Evolutionary conservation across 1,140 invertebrate species (phyloP).

Genomic region (Melanaphis sacchari): DNA sequence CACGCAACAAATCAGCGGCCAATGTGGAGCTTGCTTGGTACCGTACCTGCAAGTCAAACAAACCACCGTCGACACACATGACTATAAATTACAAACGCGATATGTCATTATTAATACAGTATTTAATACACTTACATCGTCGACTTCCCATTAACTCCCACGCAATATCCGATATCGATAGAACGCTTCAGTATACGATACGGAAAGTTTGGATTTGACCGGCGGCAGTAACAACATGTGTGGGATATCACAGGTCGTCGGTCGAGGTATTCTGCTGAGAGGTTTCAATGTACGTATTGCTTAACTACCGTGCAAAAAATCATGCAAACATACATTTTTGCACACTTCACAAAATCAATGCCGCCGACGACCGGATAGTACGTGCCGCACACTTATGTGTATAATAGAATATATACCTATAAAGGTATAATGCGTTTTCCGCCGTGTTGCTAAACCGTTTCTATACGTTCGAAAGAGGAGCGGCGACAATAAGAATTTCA

Average conservation of each 20-base stretch:
- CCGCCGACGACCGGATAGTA: neutral
- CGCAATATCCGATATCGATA: neutral
- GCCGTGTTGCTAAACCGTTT: neutral
- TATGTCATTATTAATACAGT: neutral
- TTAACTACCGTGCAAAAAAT: neutral
- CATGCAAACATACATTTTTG: neutral
- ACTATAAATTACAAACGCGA: neutral
- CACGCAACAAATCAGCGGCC: neutral
- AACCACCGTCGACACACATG: neutral
- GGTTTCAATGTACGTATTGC: neutral
- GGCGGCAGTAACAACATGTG: neutral
- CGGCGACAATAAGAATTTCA: neutral
- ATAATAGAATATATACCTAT: neutral
- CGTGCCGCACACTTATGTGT: neutral
- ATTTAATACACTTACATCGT: neutral
- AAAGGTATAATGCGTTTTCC: neutral
- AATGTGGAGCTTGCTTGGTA: neutral
- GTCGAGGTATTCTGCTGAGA: neutral
- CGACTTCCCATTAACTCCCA: neutral
- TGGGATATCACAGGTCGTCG: neutral
- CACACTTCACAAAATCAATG: neutral
- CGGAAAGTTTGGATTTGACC: neutral
- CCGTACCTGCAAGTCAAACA: neutral
- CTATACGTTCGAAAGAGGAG: neutral
- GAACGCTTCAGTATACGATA: neutral